These are phyloP conservation scores for Oceanodroma tethys DNA, from an alignment of 2,113 vertebrate genomes.

Conservation along the genomic window DNA sequence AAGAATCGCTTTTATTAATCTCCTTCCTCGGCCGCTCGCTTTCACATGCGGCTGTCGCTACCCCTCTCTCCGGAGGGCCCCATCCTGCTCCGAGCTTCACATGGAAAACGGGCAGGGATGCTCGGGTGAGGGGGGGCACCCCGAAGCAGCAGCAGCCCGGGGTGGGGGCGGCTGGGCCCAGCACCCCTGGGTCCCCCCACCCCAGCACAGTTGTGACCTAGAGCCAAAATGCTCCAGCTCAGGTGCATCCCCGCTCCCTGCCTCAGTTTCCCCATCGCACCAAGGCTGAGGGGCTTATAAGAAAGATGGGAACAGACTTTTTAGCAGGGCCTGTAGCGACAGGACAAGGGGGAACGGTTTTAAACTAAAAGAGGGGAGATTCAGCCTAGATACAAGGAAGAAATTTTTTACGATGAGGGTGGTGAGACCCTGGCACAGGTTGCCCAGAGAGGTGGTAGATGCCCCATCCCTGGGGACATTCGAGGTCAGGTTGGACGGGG, in stretches of 20 bases:
- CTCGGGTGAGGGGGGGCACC: neutral
- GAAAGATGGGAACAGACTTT: neutral
- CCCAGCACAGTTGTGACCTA: fast-evolving
- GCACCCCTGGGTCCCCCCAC: fast-evolving
- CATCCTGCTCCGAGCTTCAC: neutral
- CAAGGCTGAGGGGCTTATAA: neutral
- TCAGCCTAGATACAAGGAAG: neutral
- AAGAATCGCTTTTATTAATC: conserved; percentile 64
- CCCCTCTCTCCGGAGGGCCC: neutral
- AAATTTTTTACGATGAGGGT: fast-evolving
- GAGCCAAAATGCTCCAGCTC: neutral
- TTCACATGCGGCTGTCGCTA: neutral
- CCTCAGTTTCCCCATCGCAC: neutral
- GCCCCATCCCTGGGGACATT: too few species aligned
- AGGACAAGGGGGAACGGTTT: neutral
- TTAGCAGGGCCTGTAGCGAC: fast-evolving
- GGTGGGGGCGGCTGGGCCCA: neutral
- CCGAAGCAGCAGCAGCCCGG: neutral
- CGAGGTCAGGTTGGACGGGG: too few species aligned
- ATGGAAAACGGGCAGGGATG: fast-evolving
- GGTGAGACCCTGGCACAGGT: neutral
- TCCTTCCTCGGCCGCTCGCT: neutral
- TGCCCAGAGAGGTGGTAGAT: neutral
- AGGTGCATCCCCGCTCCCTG: neutral
- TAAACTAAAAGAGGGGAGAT: neutral